Percentiles rank a stretch among this genome's conserved stretches.
Evolutionary conservation across 2,797 vertebrate genomes (phyloP).

Genomic region (Rhabdophis nuchalis): DNA sequence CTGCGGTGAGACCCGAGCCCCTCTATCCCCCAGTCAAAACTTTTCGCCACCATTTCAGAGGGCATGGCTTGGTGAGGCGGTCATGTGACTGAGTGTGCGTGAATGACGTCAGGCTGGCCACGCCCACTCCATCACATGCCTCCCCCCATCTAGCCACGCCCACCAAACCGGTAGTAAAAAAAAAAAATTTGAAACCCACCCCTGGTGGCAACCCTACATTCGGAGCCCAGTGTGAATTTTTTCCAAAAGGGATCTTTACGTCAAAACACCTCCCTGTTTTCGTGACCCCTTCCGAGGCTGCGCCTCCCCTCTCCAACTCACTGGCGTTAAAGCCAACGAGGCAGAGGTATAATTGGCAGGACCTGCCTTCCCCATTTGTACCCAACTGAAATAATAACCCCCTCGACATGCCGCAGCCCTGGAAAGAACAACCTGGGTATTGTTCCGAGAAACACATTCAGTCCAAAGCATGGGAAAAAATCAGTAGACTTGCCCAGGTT

Average conservation of each 20-base stretch:
- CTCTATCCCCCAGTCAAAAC: too few relatives aligned
- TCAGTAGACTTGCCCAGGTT: slow-evolving; percentile 23
- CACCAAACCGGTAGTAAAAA: too few relatives aligned
- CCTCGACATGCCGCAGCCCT: slow-evolving; percentile 6
- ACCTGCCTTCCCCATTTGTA: fast-evolving
- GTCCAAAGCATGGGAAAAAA: slow-evolving; percentile 1
- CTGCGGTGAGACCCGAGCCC: too few relatives aligned
- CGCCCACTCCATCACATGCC: too few relatives aligned
- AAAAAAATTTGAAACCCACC: too few relatives aligned
- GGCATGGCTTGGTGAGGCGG: too few relatives aligned
- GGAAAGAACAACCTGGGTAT: slow-evolving; percentile 24
- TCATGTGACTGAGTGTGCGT: too few relatives aligned
- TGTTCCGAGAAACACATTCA: slow-evolving; percentile 27
- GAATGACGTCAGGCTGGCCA: too few relatives aligned
- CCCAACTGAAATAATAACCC: slow-evolving; percentile 7
- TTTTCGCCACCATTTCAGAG: too few relatives aligned
- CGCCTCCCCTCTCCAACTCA: slow-evolving; percentile 26
- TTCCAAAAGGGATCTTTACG: slow-evolving; percentile 15
- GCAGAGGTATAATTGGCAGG: slow-evolving; percentile 2
- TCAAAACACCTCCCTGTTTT: slow-evolving; percentile 24
- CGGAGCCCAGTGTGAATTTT: slow-evolving; percentile 32
- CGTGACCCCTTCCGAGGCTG: slow-evolving; percentile 16
- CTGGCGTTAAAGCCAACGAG: slow-evolving; percentile 37
- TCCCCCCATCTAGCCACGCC: too few relatives aligned
- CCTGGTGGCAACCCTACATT: not conserved